Evolutionary conservation across 2,797 vertebrate species (phyloP), one percentile per base, ranked within the genome.

Genomic region (Eurystomus glaucurus): DNA sequence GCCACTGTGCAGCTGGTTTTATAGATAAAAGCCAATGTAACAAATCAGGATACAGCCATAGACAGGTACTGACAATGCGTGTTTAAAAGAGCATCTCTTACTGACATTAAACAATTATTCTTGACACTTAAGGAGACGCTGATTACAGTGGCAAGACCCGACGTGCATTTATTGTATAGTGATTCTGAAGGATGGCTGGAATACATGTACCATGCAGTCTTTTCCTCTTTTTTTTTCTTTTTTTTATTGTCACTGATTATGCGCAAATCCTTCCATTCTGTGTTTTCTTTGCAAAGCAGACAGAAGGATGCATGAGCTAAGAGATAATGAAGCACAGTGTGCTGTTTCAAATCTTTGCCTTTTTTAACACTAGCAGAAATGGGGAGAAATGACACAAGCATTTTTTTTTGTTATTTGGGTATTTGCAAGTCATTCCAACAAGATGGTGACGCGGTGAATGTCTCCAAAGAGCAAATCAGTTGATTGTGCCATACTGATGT

Each of bases 261-360:
- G 33, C 35, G 29, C 55, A 91, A 46, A 86, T 80, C 51, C 76
- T 92, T 61, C 29, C 6, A 14, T 64, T 88, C 50, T 84, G 41
- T 80, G 25, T 88, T 91, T 87, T 50, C 66, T 68, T 71, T 94
- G 76, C 16, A 2, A 74, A 62, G 51, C 46, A 62, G 58, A 51
- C 25, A 65, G 66, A 35, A 88, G 28, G 72, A 33, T 41, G 26
- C 31, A 2, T 6, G 37, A 68, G 28, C 83, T 46, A 60, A 25
- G 25, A 64, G 28, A 55, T 52, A 83, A 77, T 5, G n/a, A 65
- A 77, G 43, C 68, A 65, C 37, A 39, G 55, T 1, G 17, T 68
- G 54, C 35, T 50, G 22, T 7, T 90, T 54, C 52, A 81, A 78
- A 31, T 50, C 64, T 60, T 70, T 74, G 64, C 48, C 80, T 80